phyloP scores from a whole-genome alignment of 2,888 invertebrate genomes.

The Atethmia centrago region DNA sequence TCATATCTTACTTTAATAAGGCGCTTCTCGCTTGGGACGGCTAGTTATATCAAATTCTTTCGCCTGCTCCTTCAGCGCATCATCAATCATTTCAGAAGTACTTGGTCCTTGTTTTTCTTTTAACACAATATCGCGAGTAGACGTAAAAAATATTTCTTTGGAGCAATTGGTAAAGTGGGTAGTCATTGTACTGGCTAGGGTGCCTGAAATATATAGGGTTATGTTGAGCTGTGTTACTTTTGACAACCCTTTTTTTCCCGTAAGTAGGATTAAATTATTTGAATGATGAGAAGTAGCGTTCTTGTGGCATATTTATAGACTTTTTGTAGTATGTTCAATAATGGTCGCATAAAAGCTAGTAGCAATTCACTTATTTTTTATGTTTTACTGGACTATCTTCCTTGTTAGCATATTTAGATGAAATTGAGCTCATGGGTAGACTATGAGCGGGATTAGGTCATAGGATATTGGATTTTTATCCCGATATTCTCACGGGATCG shows the following conservation, averaged over 20 bases:
- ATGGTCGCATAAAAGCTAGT: no score
- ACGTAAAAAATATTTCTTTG: conserved; percentile 52
- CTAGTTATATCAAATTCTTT: conserved; percentile 58
- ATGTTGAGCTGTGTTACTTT: background rate
- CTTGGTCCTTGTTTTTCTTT: conserved; percentile 59
- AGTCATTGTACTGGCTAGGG: conserved; percentile 34
- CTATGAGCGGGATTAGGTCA: no score
- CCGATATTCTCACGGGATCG: no score
- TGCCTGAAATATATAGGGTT: background rate
- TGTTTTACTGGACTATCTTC: no score
- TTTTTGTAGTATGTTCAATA: background rate
- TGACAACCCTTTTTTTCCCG: background rate
- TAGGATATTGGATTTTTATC: no score
- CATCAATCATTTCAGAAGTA: conserved; percentile 65
- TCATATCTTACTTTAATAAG: conserved; percentile 49
- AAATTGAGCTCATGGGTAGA: no score
- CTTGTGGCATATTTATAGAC: background rate
- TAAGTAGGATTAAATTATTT: no score
- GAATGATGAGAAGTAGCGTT: background rate
- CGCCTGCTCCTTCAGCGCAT: conserved; percentile 32
- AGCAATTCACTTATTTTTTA: no score
- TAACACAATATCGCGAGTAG: conserved; percentile 46
- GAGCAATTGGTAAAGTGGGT: conserved; percentile 45
- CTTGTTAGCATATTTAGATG: no score
- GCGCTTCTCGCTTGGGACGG: conserved; percentile 42